phyloP scores from a whole-genome alignment of 1,140 invertebrate species.

The Andricus grossulariae region DNA sequence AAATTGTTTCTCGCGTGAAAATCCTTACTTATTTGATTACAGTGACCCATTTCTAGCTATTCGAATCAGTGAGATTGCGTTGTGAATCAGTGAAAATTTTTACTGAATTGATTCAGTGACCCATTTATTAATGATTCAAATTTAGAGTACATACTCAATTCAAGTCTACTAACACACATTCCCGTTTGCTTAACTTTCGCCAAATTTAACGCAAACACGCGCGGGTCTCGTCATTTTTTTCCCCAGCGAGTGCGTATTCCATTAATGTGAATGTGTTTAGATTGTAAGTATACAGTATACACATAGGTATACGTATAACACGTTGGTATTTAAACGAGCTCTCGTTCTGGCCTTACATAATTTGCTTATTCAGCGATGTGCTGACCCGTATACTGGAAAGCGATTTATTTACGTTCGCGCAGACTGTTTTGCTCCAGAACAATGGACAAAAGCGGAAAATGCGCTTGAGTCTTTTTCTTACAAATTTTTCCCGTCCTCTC shows the following conservation, averaged over 20 bases:
- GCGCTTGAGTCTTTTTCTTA: slow-evolving; percentile 12
- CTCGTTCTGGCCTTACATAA: slow-evolving; percentile 68
- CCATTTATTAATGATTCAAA: neutral
- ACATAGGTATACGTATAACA: slow-evolving; percentile 46
- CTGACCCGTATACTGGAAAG: slow-evolving; percentile 68
- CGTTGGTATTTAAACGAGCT: slow-evolving; percentile 65
- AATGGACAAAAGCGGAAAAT: slow-evolving; percentile 44
- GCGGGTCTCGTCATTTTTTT: slow-evolving; percentile 46
- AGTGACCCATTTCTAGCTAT: neutral
- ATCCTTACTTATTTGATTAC: neutral
- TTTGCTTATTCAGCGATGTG: slow-evolving; percentile 69
- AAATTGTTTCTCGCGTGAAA: neutral
- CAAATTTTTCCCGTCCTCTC: slow-evolving; percentile 11
- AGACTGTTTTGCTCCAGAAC: slow-evolving; percentile 40
- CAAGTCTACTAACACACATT: slow-evolving; percentile 39
- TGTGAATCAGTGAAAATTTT: neutral
- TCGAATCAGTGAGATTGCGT: too few species aligned
- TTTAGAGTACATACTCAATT: slow-evolving; percentile 1
- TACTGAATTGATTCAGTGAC: neutral
- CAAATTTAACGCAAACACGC: slow-evolving; percentile 63
- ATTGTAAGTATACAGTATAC: slow-evolving; percentile 27
- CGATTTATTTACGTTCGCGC: slow-evolving; percentile 53
- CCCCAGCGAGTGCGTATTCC: slow-evolving; percentile 11
- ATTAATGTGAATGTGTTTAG: slow-evolving; percentile 42
- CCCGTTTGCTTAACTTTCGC: slow-evolving; percentile 62